Percentiles rank a stretch among this genome's conserved stretches.
Evolutionary conservation across 2,888 invertebrate species (phyloP).

Genomic region (Ophion ellenae): DNA sequence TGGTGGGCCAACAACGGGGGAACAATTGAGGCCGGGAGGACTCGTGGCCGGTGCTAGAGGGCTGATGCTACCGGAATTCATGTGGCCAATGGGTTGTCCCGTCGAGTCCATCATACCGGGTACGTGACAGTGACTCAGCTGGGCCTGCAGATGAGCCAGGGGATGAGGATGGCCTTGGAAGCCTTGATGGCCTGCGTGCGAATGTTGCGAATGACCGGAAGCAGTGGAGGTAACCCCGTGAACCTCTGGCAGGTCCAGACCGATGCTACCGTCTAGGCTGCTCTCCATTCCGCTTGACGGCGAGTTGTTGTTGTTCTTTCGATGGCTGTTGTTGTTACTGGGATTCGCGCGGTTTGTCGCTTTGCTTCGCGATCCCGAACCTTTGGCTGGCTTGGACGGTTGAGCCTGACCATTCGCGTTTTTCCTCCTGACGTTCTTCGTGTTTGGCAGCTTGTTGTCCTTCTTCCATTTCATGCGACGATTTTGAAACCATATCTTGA

Average conservation of each 20-base stretch:
- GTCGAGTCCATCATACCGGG: slow-evolving; percentile 82
- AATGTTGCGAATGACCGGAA: slow-evolving; percentile 52
- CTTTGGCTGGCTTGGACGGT: slow-evolving; percentile 75
- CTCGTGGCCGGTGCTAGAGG: slow-evolving; percentile 81
- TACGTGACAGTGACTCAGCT: slow-evolving; percentile 82
- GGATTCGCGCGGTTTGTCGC: slow-evolving; percentile 67
- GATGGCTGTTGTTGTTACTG: slow-evolving; percentile 87
- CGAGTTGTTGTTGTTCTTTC: slow-evolving; percentile 86
- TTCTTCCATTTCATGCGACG: slow-evolving; percentile 95
- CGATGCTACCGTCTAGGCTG: slow-evolving; percentile 79
- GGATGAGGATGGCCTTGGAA: slow-evolving; percentile 71
- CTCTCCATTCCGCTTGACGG: slow-evolving; percentile 81
- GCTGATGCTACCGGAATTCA: slow-evolving; percentile 81
- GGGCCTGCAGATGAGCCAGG: slow-evolving; percentile 83
- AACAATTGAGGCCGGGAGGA: slow-evolving; percentile 75
- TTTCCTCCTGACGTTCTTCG: slow-evolving; percentile 89
- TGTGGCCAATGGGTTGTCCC: slow-evolving; percentile 77
- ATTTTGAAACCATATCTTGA: slow-evolving; percentile 95
- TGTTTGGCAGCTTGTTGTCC: slow-evolving; percentile 95
- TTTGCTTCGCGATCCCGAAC: slow-evolving; percentile 68
- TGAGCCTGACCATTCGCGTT: slow-evolving; percentile 83
- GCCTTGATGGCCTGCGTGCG: slow-evolving; percentile 41
- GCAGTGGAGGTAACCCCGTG: slow-evolving; percentile 75
- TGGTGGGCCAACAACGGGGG: slow-evolving; percentile 76
- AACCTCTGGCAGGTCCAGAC: slow-evolving; percentile 78